These are phyloP conservation scores for Oreochromis spilurus DNA, from an alignment of 2,113 vertebrate genomes.

Conservation along the genomic window DNA sequence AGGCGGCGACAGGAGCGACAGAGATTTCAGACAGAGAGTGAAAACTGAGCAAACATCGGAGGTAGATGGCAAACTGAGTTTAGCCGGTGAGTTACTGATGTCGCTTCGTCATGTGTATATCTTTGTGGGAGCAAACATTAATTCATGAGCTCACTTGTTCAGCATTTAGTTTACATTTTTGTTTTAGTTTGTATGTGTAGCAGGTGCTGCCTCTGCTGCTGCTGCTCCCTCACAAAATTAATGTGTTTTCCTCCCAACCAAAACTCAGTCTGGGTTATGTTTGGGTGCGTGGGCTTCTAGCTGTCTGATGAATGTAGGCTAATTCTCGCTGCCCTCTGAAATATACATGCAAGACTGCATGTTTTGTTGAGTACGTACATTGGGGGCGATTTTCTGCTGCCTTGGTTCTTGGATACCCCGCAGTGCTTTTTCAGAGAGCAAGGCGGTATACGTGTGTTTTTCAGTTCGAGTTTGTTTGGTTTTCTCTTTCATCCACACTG, in stretches of 20 bases:
- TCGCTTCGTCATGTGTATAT: neutral
- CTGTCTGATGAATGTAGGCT: conserved; percentile 63
- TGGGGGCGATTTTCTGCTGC: conserved; percentile 47
- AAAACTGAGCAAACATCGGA: conserved; percentile 18
- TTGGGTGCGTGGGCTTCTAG: conserved; percentile 36
- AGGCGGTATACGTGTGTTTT: neutral
- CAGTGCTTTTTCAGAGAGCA: conserved; percentile 9
- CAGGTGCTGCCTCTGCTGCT: conserved; percentile 26
- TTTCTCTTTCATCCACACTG: conserved; percentile 23
- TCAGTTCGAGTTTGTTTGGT: conserved; percentile 26
- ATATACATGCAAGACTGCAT: conserved; percentile 66
- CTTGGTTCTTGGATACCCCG: conserved; percentile 25
- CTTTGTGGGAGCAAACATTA: neutral
- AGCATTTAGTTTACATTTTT: neutral
- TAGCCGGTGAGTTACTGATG: conserved; percentile 59
- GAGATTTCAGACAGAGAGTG: conserved; percentile 2
- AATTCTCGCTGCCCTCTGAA: conserved; percentile 52
- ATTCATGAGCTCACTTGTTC: neutral
- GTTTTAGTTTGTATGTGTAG: neutral
- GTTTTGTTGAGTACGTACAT: conserved; percentile 59
- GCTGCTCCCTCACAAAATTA: neutral
- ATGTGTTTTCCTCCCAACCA: neutral
- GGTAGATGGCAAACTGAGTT: conserved; percentile 68
- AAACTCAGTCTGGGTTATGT: conserved; percentile 41
- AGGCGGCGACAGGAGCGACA: neutral